Percentiles rank a stretch among this genome's conserved stretches.
phyloP scores from a whole-genome alignment of 2,113 vertebrate species.

The Phyllopteryx taeniolatus region DNA sequence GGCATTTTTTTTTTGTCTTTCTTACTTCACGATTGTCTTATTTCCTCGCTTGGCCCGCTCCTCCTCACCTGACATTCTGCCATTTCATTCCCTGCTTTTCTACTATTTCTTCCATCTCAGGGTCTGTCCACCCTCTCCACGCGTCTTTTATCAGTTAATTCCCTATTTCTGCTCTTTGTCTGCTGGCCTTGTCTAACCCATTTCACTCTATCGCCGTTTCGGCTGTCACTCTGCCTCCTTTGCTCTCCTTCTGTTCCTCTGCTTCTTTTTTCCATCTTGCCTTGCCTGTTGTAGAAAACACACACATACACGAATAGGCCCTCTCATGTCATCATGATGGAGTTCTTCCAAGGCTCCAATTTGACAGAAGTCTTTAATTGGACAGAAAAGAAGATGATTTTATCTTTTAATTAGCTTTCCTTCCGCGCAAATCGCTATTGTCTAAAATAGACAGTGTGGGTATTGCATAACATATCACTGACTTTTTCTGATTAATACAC shows the following conservation, averaged over 20 bases:
- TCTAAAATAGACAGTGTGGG: slow-evolving; percentile 59
- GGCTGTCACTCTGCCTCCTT: slow-evolving; percentile 34
- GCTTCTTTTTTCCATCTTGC: slow-evolving; percentile 34
- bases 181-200: slow-evolving; percentile 58
- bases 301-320: slow-evolving; percentile 3
- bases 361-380: slow-evolving; percentile 66
- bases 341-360: slow-evolving; percentile 59
- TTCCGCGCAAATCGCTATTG: slow-evolving; percentile 55
- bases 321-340: slow-evolving; percentile 54
- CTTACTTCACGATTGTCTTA: slow-evolving; percentile 28
- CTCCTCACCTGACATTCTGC: slow-evolving; percentile 33
- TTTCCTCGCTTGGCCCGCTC: slow-evolving; percentile 24
- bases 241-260: slow-evolving; percentile 42
- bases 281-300: slow-evolving; percentile 30
- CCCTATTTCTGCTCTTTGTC: slow-evolving; percentile 54
- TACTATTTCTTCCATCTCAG: slow-evolving; percentile 13
- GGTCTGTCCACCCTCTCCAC: slow-evolving; percentile 38
- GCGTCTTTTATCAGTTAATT: slow-evolving; percentile 68
- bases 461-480: slow-evolving; percentile 68
- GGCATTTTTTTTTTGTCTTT: slow-evolving; percentile 27
- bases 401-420: slow-evolving; percentile 73
- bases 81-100: slow-evolving; percentile 19
- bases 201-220: slow-evolving; percentile 58
- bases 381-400: slow-evolving; percentile 65
- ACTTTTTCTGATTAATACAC: slow-evolving; percentile 55